Percentiles rank a stretch among this genome's conserved stretches.
Evolutionary conservation across 2,888 invertebrate genomes (phyloP).

Genomic region (Pachymerium ferrugineum): DNA sequence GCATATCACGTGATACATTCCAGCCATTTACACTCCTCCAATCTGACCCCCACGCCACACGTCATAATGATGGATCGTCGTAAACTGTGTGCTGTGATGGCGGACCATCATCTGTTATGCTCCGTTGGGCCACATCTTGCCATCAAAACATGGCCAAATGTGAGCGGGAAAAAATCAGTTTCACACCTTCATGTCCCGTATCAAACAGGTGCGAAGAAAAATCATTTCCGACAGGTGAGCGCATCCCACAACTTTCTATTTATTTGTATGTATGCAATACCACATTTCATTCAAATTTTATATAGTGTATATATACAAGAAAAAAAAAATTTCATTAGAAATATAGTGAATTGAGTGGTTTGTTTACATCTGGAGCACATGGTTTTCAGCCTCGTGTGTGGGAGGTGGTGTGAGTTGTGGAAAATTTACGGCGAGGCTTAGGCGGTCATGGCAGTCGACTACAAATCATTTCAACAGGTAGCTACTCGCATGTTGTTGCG

Average conservation of each 20-base stretch:
- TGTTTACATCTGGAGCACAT: conserved; percentile 31
- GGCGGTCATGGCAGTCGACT: conserved; percentile 32
- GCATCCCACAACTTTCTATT: too few species aligned
- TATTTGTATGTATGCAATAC: too few species aligned
- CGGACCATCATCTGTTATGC: conserved; percentile 32
- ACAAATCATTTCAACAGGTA: conserved; percentile 35
- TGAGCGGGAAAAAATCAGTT: too few species aligned
- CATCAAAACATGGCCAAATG: too few species aligned
- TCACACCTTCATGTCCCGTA: too few species aligned
- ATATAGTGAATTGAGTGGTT: too few species aligned
- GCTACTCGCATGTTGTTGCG: conserved; percentile 24
- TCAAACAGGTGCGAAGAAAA: too few species aligned
- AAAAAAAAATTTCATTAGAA: too few species aligned
- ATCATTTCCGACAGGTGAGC: too few species aligned
- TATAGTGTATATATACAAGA: too few species aligned
- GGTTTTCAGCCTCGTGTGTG: conserved; percentile 31
- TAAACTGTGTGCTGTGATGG: conserved; percentile 35
- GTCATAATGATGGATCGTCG: conserved; percentile 42
- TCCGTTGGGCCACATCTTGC: conserved; percentile 5
- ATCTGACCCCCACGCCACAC: conserved; percentile 44
- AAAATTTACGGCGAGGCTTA: conserved; percentile 32
- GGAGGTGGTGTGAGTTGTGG: conserved; percentile 33
- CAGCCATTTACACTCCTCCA: conserved; percentile 51
- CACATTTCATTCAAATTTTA: too few species aligned
- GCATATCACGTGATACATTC: conserved; percentile 58